Evolutionary conservation across 2,113 vertebrate genomes (phyloP), one percentile per base, ranked within the genome.

Genomic region (Microcebus griseorufus): DNA sequence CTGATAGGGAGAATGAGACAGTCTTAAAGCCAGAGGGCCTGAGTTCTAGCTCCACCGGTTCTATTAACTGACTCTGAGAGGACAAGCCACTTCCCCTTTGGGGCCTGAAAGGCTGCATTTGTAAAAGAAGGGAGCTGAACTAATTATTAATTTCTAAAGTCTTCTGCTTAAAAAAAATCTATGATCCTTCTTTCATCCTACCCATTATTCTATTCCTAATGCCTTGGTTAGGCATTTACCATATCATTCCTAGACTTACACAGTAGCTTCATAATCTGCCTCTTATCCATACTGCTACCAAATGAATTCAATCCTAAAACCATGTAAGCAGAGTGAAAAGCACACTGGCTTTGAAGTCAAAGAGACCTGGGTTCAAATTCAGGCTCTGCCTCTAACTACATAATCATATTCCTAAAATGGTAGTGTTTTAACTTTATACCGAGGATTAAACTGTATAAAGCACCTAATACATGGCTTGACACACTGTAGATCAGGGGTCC

Each of bases 111-210:
- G 20, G 39, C 25, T 87, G 32, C 34, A 81, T 81, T 13, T 78
- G 55, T 82, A 72, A 88, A 97, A 91, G 53, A 72, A 75, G 51
- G 3, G 8, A 62, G 23, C 51, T 62, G 37, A 72, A 65, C 42
- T 95, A 81, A 95, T 90, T 65, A 89, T 55, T 79, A 86, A 92
- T 75, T 94, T 94, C 88, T 94, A 17, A 95, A 96, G 37, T 60
- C 25, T 85, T 96, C 53, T 88, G 37, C 83, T 84, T 83, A 60
- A 76, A 42, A 62, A 42, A 42, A 17, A 53, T 37, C 27, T 13
- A 48, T 34, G 23, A 81, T 73, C 48, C 65, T 72, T 20, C 55
- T 92, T 82, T 90, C 14, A 86, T 76, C 55, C 69, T 81, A 84
- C 39, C 32, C 78, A 70, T 65, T 88, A 73, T 55, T 60, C 29